Percentiles rank a stretch among this genome's conserved stretches.
phyloP scores from a whole-genome alignment of 2,888 invertebrate species.

The Leptothorax acervorum region DNA sequence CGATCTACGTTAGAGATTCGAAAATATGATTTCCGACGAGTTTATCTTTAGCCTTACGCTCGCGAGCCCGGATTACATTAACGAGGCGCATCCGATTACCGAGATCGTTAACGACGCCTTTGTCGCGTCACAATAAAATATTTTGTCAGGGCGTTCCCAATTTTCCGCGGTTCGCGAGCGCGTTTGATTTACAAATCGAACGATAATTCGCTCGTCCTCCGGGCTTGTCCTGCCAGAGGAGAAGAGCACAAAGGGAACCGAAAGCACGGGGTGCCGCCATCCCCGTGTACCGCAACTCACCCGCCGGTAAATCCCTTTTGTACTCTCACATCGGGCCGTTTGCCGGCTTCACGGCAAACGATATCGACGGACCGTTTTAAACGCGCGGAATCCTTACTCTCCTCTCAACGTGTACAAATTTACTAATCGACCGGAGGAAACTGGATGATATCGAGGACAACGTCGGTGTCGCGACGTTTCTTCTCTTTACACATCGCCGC shows the following conservation, averaged over 20 bases:
- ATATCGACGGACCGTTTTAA: conserved; percentile 38
- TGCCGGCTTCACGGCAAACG: conserved; percentile 20
- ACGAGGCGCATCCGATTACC: conserved; percentile 26
- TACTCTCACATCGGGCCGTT: conserved; percentile 66
- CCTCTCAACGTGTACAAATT: conserved; percentile 11
- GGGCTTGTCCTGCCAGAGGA: conserved; percentile 56
- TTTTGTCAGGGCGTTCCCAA: conserved; percentile 30
- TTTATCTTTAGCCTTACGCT: not conserved
- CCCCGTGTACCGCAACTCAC: conserved; percentile 61
- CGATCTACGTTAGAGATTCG: not conserved
- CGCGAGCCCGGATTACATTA: not conserved
- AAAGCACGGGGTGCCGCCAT: conserved; percentile 55
- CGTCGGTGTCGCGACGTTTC: not conserved
- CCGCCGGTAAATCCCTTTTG: conserved; percentile 64
- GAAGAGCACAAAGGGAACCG: conserved; percentile 60
- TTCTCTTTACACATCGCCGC: not conserved
- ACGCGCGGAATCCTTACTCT: conserved; percentile 18
- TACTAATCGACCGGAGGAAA: conserved; percentile 12
- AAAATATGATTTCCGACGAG: not conserved
- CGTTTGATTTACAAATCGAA: conserved; percentile 78
- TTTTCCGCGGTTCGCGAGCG: conserved; percentile 59
- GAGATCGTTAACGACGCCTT: conserved; percentile 34
- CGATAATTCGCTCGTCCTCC: conserved; percentile 73
- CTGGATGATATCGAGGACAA: not conserved
- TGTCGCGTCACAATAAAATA: conserved; percentile 41